Base-by-base conservation (phyloP, 2,888 invertebrate species). In the Epicampocera succincta region DNA sequence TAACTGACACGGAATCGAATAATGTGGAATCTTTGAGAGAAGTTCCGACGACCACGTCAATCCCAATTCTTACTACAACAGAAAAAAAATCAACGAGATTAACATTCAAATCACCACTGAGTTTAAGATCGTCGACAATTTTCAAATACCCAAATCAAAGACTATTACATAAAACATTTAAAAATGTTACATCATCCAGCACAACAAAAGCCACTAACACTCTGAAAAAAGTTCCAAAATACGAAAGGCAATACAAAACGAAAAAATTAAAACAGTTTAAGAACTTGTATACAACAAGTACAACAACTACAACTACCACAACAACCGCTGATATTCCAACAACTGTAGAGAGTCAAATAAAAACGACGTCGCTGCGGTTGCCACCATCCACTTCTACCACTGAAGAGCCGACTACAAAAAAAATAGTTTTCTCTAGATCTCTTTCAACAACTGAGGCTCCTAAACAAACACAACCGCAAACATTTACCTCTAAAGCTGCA, bases 191-290 rank as follows among this genome's bases (percentile, higher is more conserved):
- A 17, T 58, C 61, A 11, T 48, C 75, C 0, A 74, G 63, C n/a
- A 73, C 81, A 8, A 48, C 40, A 1, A 68, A 25, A 15, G 42
- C 80, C 9, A 69, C 80, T 11, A 52, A 21, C 6, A 19, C 56
- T 12, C 15, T 65, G 3, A 82, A 78, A 48, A 82, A 82, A n/a
- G 17, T 42, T 1, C 58, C 63, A 15, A 82, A 82, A 66, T 82
- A 82, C 38, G 74, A 71, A 48, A 65, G 82, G 0, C 78, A 82
- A 68, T 78, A 78, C 48, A 82, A 78, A 56, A 25, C 71, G 19
- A 82, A 82, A 21, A 78, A 75, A 61, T 56, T 60, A 19, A 82
- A 82, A 33, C 74, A 71, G 33, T 69, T 82, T 21, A 82, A 82
- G 50, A 72, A 79, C 2, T 46, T 79, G 19, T 78, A 52, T 29